Evolutionary conservation across 2,113 vertebrate species (phyloP).

Genomic region (Haemorhous mexicanus): DNA sequence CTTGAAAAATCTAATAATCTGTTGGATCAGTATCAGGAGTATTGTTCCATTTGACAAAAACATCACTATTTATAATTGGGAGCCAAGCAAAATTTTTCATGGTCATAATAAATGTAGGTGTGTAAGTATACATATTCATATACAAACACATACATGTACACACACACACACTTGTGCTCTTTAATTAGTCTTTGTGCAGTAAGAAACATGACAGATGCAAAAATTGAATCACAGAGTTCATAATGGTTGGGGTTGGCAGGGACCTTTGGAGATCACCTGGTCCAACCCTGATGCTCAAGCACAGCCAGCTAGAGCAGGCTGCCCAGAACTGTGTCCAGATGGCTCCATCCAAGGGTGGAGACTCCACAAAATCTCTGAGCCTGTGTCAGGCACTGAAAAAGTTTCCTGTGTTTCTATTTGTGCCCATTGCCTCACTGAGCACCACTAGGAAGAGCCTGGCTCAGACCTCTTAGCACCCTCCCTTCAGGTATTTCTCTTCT

Average conservation of each 20-base stretch:
- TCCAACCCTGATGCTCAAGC: background rate
- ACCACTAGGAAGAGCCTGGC: background rate
- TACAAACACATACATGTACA: background rate
- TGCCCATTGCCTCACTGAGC: background rate
- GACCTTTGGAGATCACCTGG: background rate
- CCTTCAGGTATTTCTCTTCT: background rate
- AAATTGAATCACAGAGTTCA: background rate
- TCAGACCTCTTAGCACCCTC: background rate
- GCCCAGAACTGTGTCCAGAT: background rate
- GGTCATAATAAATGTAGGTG: background rate
- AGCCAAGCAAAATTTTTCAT: background rate
- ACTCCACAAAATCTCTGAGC: background rate
- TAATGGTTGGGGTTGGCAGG: background rate
- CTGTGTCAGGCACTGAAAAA: background rate
- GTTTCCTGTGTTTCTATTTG: background rate
- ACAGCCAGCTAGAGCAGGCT: background rate
- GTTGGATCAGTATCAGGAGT: background rate
- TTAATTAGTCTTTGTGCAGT: background rate
- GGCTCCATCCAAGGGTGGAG: background rate
- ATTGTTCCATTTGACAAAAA: background rate
- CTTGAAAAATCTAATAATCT: slow-evolving; percentile 24
- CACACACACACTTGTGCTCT: background rate
- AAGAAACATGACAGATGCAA: background rate
- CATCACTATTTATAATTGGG: background rate
- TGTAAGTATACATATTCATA: background rate